Evolutionary conservation across 2,797 vertebrate genomes (phyloP).

Genomic region (Centroberyx gerrardi): DNA sequence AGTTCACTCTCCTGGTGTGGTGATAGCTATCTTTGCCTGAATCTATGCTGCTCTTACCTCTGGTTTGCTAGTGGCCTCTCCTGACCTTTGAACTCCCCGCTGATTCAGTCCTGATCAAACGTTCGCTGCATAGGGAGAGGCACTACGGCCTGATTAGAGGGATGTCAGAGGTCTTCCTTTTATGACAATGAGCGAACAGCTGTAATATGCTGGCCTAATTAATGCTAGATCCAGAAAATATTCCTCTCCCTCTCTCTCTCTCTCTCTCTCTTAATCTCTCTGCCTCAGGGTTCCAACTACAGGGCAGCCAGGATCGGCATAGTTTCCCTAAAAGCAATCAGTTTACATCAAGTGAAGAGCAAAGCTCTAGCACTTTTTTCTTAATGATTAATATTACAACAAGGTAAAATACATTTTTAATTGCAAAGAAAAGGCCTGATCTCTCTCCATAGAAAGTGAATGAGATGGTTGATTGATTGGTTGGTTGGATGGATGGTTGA

Average conservation of each 20-base stretch:
- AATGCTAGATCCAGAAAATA: constrained; percentile 1
- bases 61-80: constrained; percentile 26
- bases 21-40: not conserved
- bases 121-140: constrained; percentile 21
- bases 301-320: too few relatives aligned
- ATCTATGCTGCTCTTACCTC: not conserved
- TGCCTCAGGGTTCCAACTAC: too few relatives aligned
- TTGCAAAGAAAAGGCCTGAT: too few relatives aligned
- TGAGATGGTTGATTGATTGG: too few relatives aligned
- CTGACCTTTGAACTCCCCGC: constrained; percentile 9
- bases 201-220: constrained; percentile 40
- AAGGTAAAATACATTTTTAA: too few relatives aligned
- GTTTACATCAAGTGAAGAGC: too few relatives aligned
- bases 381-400: too few relatives aligned
- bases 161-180: constrained; percentile 46
- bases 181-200: constrained; percentile 1
- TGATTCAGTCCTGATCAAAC: constrained; percentile 43
- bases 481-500: too few relatives aligned
- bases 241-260: constrained; percentile 15
- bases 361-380: too few relatives aligned
- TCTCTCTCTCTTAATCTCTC: not conserved
- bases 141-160: constrained; percentile 17
- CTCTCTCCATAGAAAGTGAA: too few relatives aligned
- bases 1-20: not conserved
- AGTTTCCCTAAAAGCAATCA: too few relatives aligned